A percentile compares a stretch with the other conserved stretches of the same genome.
Conservation (phyloP, 2,888 invertebrate species). For the Protonemura montana region DNA sequence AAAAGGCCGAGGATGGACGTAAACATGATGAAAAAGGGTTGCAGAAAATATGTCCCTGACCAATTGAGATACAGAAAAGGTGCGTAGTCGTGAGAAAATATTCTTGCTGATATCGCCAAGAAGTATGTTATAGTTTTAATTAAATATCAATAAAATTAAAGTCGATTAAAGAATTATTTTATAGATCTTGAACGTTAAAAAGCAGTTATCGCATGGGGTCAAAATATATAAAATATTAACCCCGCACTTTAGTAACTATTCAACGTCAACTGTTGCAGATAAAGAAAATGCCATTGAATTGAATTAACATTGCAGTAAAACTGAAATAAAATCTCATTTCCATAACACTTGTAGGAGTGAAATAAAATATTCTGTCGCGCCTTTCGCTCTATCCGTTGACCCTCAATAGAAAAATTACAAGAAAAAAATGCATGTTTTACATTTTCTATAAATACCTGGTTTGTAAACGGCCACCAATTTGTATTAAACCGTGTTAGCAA, state of each 20-base stretch:
- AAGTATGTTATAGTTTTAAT: neutral
- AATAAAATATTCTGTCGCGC: neutral
- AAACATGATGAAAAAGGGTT: constrained; percentile 13
- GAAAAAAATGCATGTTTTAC: neutral
- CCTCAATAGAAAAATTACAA: neutral
- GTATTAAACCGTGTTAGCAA: neutral
- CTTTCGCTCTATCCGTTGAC: neutral
- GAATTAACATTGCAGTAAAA: neutral
- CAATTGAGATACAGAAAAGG: neutral
- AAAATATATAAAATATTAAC: constrained; percentile 12
- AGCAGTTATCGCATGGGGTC: neutral
- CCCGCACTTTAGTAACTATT: neutral
- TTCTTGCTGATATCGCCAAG: neutral
- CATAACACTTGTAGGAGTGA: neutral
- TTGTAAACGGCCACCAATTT: neutral
- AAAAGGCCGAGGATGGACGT: neutral
- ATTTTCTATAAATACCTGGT: neutral
- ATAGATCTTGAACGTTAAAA: neutral
- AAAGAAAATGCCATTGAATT: neutral
- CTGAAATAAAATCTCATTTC: neutral
- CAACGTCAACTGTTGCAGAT: neutral
- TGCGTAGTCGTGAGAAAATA: neutral
- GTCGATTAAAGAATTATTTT: too few species aligned
- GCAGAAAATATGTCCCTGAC: constrained; percentile 1
- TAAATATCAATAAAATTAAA: too few species aligned